Percentiles rank a stretch among this genome's conserved stretches.
These are phyloP conservation scores for Nycteola revayana DNA, from an alignment of 2,888 invertebrate species.

Conservation along the genomic window DNA sequence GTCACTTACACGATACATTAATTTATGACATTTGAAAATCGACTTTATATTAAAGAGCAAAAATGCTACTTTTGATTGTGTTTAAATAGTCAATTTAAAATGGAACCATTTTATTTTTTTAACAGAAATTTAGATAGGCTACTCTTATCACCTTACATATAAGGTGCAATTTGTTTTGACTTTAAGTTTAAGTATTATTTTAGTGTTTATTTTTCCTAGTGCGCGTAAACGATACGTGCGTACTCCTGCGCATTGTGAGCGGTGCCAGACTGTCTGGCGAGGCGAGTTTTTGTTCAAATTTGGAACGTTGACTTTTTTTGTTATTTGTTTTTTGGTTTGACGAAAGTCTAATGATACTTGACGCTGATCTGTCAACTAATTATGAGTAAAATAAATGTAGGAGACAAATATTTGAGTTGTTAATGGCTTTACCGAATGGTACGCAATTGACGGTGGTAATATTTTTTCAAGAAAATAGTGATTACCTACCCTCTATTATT, in stretches of 20 bases:
- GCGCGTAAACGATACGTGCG: conserved; percentile 41
- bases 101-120: no score
- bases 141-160: fast-evolving
- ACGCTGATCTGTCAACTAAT: conserved; percentile 38
- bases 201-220: conserved; percentile 41
- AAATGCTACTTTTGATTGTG: no score
- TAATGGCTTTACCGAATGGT: neutral
- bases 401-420: neutral
- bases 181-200: neutral
- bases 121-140: no score
- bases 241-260: conserved; percentile 52
- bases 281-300: conserved; percentile 40
- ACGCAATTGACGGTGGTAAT: neutral
- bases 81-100: no score
- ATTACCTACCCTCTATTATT: no score
- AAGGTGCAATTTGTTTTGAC: conserved; percentile 7
- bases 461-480: conserved; percentile 1
- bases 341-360: conserved; percentile 48
- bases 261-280: conserved; percentile 74
- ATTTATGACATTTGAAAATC: conserved; percentile 15
- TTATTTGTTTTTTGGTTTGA: conserved; percentile 40
- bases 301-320: conserved; percentile 37
- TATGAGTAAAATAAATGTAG: conserved; percentile 23
- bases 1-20: conserved; percentile 47
- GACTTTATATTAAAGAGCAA: conserved; percentile 14